Conservation (phyloP, 2,113 vertebrate species). For the Colinus virginianus region DNA sequence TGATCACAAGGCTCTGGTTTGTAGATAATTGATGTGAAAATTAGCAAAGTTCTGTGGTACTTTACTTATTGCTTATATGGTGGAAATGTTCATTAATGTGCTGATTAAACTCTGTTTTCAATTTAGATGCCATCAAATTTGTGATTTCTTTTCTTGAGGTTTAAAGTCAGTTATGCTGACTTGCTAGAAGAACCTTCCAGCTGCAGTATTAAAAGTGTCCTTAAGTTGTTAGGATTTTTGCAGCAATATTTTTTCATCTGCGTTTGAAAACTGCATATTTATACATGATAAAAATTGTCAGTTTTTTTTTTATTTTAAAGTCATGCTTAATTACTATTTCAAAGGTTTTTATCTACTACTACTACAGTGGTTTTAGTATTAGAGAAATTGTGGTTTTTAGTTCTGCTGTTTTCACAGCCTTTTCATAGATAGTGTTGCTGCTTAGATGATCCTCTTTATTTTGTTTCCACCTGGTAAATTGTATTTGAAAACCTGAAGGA, state of each 20-base stretch:
- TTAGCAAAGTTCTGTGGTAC: background rate
- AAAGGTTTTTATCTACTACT: background rate
- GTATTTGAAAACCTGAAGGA: background rate
- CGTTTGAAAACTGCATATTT: background rate
- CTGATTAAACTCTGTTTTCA: conserved; percentile 16
- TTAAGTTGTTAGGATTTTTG: background rate
- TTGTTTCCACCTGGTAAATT: background rate
- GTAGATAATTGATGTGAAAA: conserved; percentile 32
- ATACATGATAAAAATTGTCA: background rate
- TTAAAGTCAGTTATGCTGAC: background rate
- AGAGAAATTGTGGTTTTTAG: background rate
- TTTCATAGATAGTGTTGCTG: background rate
- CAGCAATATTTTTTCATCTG: background rate
- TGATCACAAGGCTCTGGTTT: background rate
- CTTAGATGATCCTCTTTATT: background rate
- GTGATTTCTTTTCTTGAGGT: background rate
- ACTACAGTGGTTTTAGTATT: background rate
- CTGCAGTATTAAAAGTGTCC: background rate
- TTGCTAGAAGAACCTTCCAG: background rate
- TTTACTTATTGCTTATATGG: background rate
- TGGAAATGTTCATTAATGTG: background rate
- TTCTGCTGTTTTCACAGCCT: background rate
- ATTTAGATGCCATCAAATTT: background rate
- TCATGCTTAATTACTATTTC: background rate
- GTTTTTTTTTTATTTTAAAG: background rate